Evolutionary conservation across 92 coral and sea anemone species (phyloP), one percentile per base, ranked within the genome.

Genomic region (Metridium senile): DNA sequence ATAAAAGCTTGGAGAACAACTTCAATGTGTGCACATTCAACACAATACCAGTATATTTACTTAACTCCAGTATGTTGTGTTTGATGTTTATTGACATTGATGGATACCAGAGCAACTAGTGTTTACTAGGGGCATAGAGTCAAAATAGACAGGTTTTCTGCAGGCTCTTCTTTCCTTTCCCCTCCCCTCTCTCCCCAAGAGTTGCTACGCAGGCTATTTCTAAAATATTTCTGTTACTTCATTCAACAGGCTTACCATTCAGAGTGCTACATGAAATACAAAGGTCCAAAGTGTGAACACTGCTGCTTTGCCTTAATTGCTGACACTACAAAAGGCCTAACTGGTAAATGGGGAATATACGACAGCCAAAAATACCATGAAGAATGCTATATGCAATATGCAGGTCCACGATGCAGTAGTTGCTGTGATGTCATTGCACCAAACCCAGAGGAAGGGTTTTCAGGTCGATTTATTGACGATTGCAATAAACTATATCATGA

Each of bases 271-370:
- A 25, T 92, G 66, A 95, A 90, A 61, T 89, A 84, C 80, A 93
- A 82, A 82, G 99, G 99, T 0, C 99, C 99, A 63, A 89, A 83
- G 54, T 95, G 99, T 85, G 96, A 93, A 68, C 97, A 92, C 22
- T 95, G 99, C 70, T 95, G 99, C 71, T 95, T 95, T 83, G 88
- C 99, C 0, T 82, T 95, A 28, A 95, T 95, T 75, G 88, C 99
- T 0, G 83, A 75, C 72, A 91, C 97, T 18, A 72, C 91, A 33
- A 95, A 92, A 59, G 93, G 90, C 35, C 73, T 95, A 45, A 89
- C 99, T 19, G 99, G 99, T 0, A 86, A 76, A 58, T 95, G 99
- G 99, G 99, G 97, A 23, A 81, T 89, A 25, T 95, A 92, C 30
- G 87, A 85, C 74, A 88, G 86, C 64, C 80, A 81, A 76, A 89